A percentile compares a stretch with the other conserved stretches of the same genome.
Conservation (phyloP, 2,888 invertebrate species). For the Tetranychus truncatus region DNA sequence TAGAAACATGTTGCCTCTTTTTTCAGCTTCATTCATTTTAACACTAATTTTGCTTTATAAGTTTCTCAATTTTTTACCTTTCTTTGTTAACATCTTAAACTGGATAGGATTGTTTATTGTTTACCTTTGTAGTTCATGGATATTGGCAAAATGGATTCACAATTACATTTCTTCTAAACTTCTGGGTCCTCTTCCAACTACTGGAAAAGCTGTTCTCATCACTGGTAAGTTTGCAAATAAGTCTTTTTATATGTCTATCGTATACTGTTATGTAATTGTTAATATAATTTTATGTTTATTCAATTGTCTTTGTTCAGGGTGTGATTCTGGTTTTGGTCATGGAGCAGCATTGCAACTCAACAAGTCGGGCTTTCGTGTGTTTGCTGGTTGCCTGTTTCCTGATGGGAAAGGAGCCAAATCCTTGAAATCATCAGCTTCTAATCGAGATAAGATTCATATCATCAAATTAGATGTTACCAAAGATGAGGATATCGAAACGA, state of each 20-base stretch:
- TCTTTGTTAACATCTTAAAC: neutral
- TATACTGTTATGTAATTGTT: neutral
- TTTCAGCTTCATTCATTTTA: neutral
- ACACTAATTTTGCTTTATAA: neutral
- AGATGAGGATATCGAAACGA: constrained; percentile 12
- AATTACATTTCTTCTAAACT: neutral
- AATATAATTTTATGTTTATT: neutral
- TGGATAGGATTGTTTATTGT: neutral
- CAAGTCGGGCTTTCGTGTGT: constrained; percentile 11
- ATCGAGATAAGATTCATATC: neutral
- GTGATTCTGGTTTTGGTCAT: constrained; percentile 16
- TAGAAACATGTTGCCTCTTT: neutral
- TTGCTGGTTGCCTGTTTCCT: constrained; percentile 11
- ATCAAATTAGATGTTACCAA: constrained; percentile 14
- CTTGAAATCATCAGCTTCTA: neutral
- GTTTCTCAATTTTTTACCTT: neutral
- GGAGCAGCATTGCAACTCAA: constrained; percentile 8
- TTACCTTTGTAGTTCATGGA: neutral
- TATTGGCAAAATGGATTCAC: neutral
- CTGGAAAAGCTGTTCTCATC: neutral
- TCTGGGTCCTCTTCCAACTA: neutral
- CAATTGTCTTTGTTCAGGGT: constrained; percentile 2
- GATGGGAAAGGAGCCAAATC: constrained; percentile 10
- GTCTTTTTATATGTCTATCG: neutral
- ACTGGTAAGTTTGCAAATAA: neutral